These are phyloP conservation scores for Osmoderma eremita DNA, from an alignment of 2,888 invertebrate species.

Conservation along the genomic window DNA sequence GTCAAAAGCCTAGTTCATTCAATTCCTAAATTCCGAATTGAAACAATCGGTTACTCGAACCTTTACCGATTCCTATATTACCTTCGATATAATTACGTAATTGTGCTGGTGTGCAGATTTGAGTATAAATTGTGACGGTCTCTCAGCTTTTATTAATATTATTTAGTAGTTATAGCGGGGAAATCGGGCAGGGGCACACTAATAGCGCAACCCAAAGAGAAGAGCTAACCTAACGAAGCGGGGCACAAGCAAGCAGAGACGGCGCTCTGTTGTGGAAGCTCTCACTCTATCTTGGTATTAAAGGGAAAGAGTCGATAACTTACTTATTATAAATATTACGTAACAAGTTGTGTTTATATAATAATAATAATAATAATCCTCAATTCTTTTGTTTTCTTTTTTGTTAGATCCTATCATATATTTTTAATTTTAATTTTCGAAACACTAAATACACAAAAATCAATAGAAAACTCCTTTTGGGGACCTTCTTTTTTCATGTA, in stretches of 20 bases:
- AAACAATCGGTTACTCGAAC: no score
- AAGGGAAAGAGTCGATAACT: slow-evolving; percentile 61
- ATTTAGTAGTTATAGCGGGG: slow-evolving; percentile 28
- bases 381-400: slow-evolving; percentile 52
- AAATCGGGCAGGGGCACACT: slow-evolving; percentile 55
- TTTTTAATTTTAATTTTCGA: slow-evolving; percentile 34
- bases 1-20: neutral
- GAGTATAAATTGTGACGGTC: slow-evolving; percentile 35
- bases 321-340: slow-evolving; percentile 52
- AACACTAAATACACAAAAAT: slow-evolving; percentile 42
- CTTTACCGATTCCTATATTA: neutral
- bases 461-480: slow-evolving; percentile 31
- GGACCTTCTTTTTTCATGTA: slow-evolving; percentile 32
- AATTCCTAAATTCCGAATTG: neutral
- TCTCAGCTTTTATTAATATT: neutral
- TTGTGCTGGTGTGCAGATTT: slow-evolving; percentile 20
- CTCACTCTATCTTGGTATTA: slow-evolving; percentile 64
- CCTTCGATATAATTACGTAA: neutral
- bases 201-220: slow-evolving; percentile 62
- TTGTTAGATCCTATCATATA: slow-evolving; percentile 57
- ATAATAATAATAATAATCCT: slow-evolving; percentile 29
- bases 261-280: slow-evolving; percentile 64
- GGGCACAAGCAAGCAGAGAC: slow-evolving; percentile 64
- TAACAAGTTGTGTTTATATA: slow-evolving; percentile 56
- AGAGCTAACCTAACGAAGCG: slow-evolving; percentile 61